Base-by-base conservation (phyloP, 2,888 invertebrate species). In the Rhingia campestris region DNA sequence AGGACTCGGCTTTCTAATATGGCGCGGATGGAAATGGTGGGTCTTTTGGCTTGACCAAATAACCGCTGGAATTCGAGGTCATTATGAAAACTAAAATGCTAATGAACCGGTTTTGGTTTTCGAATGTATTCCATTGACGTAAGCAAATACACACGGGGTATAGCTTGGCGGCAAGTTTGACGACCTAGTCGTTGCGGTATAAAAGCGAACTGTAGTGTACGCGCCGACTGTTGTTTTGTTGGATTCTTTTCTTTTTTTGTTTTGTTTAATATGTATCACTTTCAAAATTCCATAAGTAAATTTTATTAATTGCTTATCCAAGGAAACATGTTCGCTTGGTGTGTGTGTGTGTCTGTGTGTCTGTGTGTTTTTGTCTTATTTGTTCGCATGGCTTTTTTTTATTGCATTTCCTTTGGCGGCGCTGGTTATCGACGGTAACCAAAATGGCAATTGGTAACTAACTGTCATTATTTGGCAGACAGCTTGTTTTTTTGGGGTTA, bases 31-130 rank as follows among this genome's bases (percentile, higher is more conserved):
- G 59, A 67, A 75, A 64, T 59, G 10, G 22, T 22, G 41, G 63
- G 39, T 76, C 49, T 61, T 51, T 56, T 64, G 54, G 59, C 39
- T 70, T 59, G 75, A 45, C 66, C 56, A 58, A 74, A 74, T 74
- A 58, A 66, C 64, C 76, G 76, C 49, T 72, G 81, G 81, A 76
- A 81, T 81, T 81, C 81, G 81, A 81, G 81, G 81, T 81, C 81
- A 76, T 76, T 72, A 72, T 37, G 59, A 76, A 69, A 66, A 76
- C 66, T 37, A 76, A 72, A 81, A 81, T 81, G 76, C 81, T 81
- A 76, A 76, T 81, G 81, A 66, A 76, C 81, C 81, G 81, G 81
- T 81, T 70, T 76, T 64, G 51, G 72, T 61, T 75, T 81, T 64
- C 75, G 74, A 81, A 81, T 75, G 74, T 64, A 64, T 49, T 76